A percentile compares a stretch with the other conserved stretches of the same genome.
These are phyloP conservation scores for Athrips mouffetella DNA, from an alignment of 2,888 invertebrate species.

Conservation along the genomic window DNA sequence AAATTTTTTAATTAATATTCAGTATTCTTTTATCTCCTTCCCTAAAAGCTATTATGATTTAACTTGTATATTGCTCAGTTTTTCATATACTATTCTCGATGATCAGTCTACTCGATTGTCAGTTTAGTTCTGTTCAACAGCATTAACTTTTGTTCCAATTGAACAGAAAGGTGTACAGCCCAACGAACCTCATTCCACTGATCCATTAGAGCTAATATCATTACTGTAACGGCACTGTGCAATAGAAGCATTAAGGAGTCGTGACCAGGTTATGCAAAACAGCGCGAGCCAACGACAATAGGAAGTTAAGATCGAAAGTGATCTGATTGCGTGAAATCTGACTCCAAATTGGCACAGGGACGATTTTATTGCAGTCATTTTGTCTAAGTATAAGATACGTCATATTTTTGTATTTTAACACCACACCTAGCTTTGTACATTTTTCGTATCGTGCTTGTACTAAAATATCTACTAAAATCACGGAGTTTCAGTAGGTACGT, in stretches of 20 bases:
- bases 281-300: conserved; percentile 46
- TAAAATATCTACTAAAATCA: too few species aligned
- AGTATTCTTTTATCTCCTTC: too few species aligned
- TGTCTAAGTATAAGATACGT: neutral
- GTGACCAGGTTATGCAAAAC: conserved; percentile 70
- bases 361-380: conserved; percentile 15
- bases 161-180: neutral
- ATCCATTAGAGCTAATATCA: conserved; percentile 19
- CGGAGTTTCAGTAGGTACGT: too few species aligned
- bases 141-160: too few species aligned
- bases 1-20: too few species aligned
- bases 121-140: too few species aligned
- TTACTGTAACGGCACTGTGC: conserved; percentile 20
- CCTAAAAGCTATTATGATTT: too few species aligned
- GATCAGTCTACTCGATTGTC: too few species aligned
- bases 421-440: neutral
- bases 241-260: conserved; percentile 61
- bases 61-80: too few species aligned
- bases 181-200: neutral
- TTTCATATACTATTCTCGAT: too few species aligned
- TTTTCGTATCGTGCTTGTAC: too few species aligned
- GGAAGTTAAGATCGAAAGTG: conserved; percentile 52
- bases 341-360: conserved; percentile 27
- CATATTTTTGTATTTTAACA: neutral
- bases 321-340: conserved; percentile 34